phyloP scores from a whole-genome alignment of 1,140 invertebrate species.

The Drosophila mojavensis region DNA sequence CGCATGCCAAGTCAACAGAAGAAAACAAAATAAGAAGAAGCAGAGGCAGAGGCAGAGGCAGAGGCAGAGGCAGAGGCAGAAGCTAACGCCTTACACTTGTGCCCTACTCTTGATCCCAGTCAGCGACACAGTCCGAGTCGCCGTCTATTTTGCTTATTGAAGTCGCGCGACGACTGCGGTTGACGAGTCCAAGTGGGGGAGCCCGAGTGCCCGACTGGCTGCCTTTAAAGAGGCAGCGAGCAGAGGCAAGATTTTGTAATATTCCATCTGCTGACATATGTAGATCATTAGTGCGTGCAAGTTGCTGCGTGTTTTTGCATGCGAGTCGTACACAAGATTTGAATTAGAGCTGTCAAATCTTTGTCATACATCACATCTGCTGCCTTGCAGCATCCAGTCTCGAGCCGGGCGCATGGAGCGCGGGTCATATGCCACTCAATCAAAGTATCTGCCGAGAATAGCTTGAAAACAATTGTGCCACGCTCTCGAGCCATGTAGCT shows the following conservation, averaged over 20 bases:
- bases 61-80: not conserved
- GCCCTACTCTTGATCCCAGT: conserved; percentile 50
- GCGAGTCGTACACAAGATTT: conserved; percentile 71
- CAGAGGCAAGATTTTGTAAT: conserved; percentile 66
- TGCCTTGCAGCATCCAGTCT: not conserved
- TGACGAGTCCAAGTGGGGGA: conserved; percentile 49
- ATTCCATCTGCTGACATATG: conserved; percentile 78
- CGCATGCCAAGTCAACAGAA: conserved; percentile 30
- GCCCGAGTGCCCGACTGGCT: not conserved
- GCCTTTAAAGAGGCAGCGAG: conserved; percentile 40
- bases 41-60: too few species aligned
- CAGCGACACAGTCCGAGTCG: not conserved
- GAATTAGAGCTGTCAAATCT: conserved; percentile 82
- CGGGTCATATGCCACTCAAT: conserved; percentile 68
- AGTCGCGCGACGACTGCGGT: conserved; percentile 33
- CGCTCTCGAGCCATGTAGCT: conserved; percentile 7
- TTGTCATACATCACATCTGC: conserved; percentile 64
- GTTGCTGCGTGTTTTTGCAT: conserved; percentile 50
- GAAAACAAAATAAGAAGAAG: too few species aligned
- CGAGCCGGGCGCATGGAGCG: not conserved
- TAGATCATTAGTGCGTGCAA: conserved; percentile 67
- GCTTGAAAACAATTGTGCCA: conserved; percentile 61
- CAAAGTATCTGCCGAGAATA: conserved; percentile 54
- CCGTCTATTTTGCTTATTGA: conserved; percentile 59
- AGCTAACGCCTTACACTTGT: conserved; percentile 42